Evolutionary conservation across 2,113 vertebrate genomes (phyloP).

Genomic region (Gobius niger): DNA sequence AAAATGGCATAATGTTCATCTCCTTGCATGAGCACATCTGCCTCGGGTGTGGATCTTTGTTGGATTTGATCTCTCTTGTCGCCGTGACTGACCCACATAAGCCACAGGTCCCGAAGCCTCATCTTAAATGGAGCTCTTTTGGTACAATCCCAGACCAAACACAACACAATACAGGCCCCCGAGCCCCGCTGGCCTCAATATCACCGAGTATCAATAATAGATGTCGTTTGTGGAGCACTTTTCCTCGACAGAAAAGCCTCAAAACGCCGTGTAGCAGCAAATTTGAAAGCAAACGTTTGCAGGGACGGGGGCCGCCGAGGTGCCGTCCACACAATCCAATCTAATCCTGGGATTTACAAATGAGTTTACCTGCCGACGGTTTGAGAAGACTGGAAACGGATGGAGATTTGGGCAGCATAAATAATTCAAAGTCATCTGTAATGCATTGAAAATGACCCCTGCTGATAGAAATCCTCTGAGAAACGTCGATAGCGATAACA

Average conservation of each 20-base stretch:
- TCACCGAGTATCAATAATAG: constrained; percentile 65
- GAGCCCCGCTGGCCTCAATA: constrained; percentile 50
- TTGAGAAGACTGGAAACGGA: too few relatives aligned
- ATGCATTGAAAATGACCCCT: too few relatives aligned
- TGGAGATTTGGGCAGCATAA: too few relatives aligned
- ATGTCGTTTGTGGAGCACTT: constrained; percentile 58
- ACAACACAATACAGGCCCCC: constrained; percentile 24
- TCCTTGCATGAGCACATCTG: neutral
- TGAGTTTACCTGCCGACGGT: too few relatives aligned
- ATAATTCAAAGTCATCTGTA: too few relatives aligned
- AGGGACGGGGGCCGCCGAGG: constrained; percentile 48
- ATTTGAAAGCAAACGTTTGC: constrained; percentile 51
- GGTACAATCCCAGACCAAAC: constrained; percentile 29
- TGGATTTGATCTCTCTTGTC: constrained; percentile 17
- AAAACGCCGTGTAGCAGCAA: constrained; percentile 51
- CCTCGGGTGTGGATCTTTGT: neutral
- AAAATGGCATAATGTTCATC: too few relatives aligned
- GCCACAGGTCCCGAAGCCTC: constrained; percentile 25
- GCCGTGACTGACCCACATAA: constrained; percentile 47
- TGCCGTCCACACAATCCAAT: constrained; percentile 11
- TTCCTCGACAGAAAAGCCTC: constrained; percentile 48
- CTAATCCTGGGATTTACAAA: neutral
- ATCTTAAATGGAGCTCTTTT: constrained; percentile 25
- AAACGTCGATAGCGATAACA: too few relatives aligned
- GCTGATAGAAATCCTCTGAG: too few relatives aligned